Evolutionary conservation across 2,888 invertebrate species (phyloP).

Genomic region (Euphydryas editha): DNA sequence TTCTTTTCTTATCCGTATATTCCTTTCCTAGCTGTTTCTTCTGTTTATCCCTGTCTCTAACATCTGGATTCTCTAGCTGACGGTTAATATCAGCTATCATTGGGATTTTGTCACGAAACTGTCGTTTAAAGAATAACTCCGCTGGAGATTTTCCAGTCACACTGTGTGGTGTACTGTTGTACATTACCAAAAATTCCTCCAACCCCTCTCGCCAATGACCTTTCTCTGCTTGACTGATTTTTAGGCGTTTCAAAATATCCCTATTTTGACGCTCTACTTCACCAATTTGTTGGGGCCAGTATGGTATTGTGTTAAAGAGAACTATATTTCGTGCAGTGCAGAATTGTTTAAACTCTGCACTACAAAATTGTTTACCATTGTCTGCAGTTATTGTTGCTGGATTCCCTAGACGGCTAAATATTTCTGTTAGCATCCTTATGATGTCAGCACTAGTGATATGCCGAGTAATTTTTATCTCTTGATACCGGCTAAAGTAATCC

Average conservation of each 20-base stretch:
- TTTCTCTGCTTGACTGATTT: not conserved
- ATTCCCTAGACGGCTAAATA: conserved; percentile 42
- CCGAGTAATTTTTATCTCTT: conserved; percentile 40
- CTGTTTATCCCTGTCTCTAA: conserved; percentile 42
- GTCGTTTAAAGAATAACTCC: conserved; percentile 45
- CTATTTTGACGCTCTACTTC: not conserved
- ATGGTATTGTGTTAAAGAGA: conserved; percentile 27
- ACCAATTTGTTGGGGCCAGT: too few species aligned
- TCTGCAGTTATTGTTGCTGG: conserved; percentile 42
- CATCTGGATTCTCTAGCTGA: not conserved
- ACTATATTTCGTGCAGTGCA: conserved; percentile 37
- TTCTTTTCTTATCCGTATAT: conserved; percentile 37
- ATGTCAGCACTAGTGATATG: conserved; percentile 33
- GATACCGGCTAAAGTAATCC: conserved; percentile 46
- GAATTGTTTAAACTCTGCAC: conserved; percentile 42
- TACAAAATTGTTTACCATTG: conserved; percentile 44
- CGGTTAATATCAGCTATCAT: conserved; percentile 17
- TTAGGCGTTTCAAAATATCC: not conserved
- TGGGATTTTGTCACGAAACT: conserved; percentile 47
- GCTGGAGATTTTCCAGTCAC: conserved; percentile 43
- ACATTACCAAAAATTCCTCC: conserved; percentile 1
- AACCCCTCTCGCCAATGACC: not conserved
- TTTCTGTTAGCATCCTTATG: conserved; percentile 42
- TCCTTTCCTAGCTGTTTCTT: conserved; percentile 42
- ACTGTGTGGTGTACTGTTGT: too few species aligned